These are phyloP conservation scores for Melanotaenia pygmaea DNA, from an alignment of 2,797 vertebrate genomes.

Conservation along the genomic window DNA sequence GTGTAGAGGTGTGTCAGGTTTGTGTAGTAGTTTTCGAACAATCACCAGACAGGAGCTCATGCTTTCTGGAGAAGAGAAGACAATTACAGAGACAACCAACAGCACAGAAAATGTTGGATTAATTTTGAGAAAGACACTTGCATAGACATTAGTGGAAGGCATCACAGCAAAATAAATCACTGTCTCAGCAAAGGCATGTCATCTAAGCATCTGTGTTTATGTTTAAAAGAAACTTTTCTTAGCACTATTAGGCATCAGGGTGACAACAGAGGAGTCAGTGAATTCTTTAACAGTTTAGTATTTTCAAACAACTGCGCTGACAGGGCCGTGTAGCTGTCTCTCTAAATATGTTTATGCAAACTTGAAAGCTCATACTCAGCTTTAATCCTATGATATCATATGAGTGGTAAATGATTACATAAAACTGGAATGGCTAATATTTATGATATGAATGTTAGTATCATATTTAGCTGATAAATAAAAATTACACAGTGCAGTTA, in stretches of 20 bases:
- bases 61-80: conserved; percentile 1
- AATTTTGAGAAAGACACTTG: conserved; percentile 26
- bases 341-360: conserved; percentile 3
- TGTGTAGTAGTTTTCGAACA: conserved; percentile 7
- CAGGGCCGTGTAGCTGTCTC: not conserved
- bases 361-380: conserved; percentile 7
- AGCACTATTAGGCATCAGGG: conserved; percentile 16
- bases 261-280: conserved; percentile 6
- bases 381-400: conserved; percentile 1
- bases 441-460: not conserved
- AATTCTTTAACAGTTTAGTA: conserved; percentile 19
- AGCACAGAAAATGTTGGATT: conserved; percentile 13
- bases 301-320: conserved; percentile 5
- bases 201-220: not conserved
- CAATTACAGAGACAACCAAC: not conserved
- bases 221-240: conserved; percentile 30
- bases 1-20: conserved; percentile 16
- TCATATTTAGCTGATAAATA: not conserved
- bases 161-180: conserved; percentile 7
- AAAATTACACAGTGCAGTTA: conserved; percentile 24
- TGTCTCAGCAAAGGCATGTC: conserved; percentile 1
- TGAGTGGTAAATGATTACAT: conserved; percentile 4
- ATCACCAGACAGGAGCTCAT: conserved; percentile 4
- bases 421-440: not conserved
- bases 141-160: conserved; percentile 26